Evolutionary conservation across 2,888 invertebrate species (phyloP).

Genomic region (Chymomyza procnemis): DNA sequence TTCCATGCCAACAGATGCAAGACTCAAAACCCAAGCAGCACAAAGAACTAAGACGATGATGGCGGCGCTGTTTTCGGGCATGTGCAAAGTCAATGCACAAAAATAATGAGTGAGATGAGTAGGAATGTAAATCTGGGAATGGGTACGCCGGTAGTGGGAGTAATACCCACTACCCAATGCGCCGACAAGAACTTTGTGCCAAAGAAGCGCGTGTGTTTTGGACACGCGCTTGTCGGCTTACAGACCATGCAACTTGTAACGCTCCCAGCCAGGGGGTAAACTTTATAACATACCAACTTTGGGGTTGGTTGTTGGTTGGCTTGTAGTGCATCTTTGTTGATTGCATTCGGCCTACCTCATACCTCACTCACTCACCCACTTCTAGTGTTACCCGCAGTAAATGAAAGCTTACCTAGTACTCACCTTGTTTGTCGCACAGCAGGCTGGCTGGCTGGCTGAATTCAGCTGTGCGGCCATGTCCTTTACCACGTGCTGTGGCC

Average conservation of each 20-base stretch:
- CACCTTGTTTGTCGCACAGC: conserved; percentile 71
- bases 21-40: not conserved
- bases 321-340: conserved; percentile 55
- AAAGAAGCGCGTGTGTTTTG: conserved; percentile 69
- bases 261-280: conserved; percentile 9
- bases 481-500: conserved; percentile 58
- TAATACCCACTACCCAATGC: conserved; percentile 4
- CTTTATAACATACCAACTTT: conserved; percentile 4
- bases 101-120: conserved; percentile 64
- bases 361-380: conserved; percentile 13
- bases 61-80: conserved; percentile 55
- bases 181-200: conserved; percentile 9
- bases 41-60: conserved; percentile 41
- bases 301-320: conserved; percentile 61
- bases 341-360: conserved; percentile 55
- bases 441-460: conserved; percentile 26
- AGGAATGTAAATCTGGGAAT: not conserved
- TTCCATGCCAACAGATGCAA: not conserved
- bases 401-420: conserved; percentile 47
- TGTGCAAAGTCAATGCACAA: conserved; percentile 75
- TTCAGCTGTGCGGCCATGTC: conserved; percentile 22
- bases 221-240: conserved; percentile 62
- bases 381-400: not conserved
- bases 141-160: not conserved
- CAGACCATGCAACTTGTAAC: conserved; percentile 26